These are phyloP conservation scores for Leptogaster cylindrica DNA, from an alignment of 2,888 invertebrate species.

Conservation along the genomic window DNA sequence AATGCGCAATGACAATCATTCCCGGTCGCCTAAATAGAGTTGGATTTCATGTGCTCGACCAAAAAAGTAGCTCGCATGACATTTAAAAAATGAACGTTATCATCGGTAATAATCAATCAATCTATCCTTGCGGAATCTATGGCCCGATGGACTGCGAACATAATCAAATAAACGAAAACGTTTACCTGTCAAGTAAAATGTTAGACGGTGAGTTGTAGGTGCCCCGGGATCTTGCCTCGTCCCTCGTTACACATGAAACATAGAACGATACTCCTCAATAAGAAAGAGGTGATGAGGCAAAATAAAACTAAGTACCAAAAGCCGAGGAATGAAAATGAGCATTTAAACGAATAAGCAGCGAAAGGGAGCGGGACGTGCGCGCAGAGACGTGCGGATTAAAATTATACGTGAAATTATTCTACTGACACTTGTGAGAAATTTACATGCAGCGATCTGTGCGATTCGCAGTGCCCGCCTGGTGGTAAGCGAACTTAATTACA, in stretches of 20 bases:
- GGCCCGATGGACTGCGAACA: background rate
- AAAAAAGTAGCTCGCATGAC: too few relatives aligned
- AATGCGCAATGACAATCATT: too few relatives aligned
- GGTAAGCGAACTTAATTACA: background rate
- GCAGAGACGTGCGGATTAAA: background rate
- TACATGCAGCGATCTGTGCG: background rate
- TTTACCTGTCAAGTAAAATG: background rate
- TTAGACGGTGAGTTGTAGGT: background rate
- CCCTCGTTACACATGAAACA: background rate
- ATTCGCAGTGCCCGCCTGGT: background rate
- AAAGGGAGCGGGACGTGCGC: too few relatives aligned
- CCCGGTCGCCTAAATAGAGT: too few relatives aligned
- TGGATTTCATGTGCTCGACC: too few relatives aligned
- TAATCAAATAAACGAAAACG: background rate
- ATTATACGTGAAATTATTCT: conserved; percentile 7
- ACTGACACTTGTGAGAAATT: background rate
- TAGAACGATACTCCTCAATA: background rate
- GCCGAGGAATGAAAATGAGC: background rate
- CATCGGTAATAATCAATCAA: too few relatives aligned
- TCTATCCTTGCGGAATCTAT: too few relatives aligned
- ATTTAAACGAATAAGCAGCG: background rate
- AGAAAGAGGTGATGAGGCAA: background rate
- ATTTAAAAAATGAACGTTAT: too few relatives aligned
- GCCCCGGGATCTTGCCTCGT: too few relatives aligned
- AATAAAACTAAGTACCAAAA: background rate